Percentiles rank a stretch among this genome's conserved stretches.
Conservation (phyloP, 2,888 invertebrate genomes). For the Callimorpha dominula region DNA sequence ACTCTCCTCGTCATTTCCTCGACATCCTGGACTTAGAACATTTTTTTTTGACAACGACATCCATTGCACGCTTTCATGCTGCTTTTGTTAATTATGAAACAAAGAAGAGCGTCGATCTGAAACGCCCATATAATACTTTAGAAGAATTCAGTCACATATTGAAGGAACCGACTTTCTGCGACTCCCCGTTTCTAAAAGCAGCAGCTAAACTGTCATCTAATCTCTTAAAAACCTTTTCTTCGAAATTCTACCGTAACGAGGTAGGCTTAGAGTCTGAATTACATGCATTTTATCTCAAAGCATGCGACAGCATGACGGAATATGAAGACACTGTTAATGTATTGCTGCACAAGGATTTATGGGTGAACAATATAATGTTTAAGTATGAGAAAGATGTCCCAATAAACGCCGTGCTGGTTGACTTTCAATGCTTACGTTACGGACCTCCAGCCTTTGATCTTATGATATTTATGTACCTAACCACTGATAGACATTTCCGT, state of each 20-base stretch:
- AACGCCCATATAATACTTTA: conserved; percentile 54
- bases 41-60: conserved; percentile 50
- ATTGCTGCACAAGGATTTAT: conserved; percentile 74
- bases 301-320: conserved; percentile 62
- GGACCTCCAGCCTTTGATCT: conserved; percentile 77
- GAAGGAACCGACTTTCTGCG: conserved; percentile 62
- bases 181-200: conserved; percentile 66
- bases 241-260: conserved; percentile 51
- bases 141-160: conserved; percentile 58
- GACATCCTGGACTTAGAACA: conserved; percentile 65
- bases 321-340: conserved; percentile 67
- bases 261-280: conserved; percentile 59
- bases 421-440: conserved; percentile 74
- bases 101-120: conserved; percentile 40
- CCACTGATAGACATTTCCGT: conserved; percentile 65
- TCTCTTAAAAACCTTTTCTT: conserved; percentile 65
- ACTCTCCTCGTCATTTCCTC: conserved; percentile 50
- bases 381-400: conserved; percentile 64
- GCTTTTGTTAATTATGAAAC: conserved; percentile 69
- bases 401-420: conserved; percentile 66
- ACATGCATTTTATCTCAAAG: conserved; percentile 54
- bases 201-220: conserved; percentile 67
- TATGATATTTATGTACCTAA: conserved; percentile 66
- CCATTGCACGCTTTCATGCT: conserved; percentile 76
- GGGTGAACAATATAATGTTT: conserved; percentile 78